Evolutionary conservation across 1,140 invertebrate genomes (phyloP).

Genomic region (Micrasema minimum): DNA sequence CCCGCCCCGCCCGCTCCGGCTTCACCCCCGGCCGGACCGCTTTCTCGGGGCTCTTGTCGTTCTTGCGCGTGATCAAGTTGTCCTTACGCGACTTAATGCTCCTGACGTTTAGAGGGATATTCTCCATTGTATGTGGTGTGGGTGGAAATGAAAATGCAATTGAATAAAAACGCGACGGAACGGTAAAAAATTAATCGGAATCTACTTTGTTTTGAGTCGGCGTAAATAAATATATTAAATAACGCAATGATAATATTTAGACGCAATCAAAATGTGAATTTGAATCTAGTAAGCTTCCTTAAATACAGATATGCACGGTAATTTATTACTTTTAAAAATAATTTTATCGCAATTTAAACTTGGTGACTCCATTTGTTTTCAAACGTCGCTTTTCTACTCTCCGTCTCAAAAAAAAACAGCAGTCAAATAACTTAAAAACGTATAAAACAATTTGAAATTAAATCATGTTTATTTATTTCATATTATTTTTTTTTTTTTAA

Average conservation of each 20-base stretch:
- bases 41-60: constrained; percentile 66
- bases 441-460: not conserved
- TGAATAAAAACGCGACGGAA: too few relatives aligned
- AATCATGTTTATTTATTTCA: constrained; percentile 11
- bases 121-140: constrained; percentile 58
- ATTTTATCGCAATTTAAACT: constrained; percentile 1
- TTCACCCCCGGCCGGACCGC: constrained; percentile 44
- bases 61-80: constrained; percentile 58
- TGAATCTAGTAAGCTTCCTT: constrained; percentile 5
- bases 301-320: constrained; percentile 26
- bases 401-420: not conserved
- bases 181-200: too few relatives aligned
- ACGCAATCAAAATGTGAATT: not conserved
- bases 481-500: too few relatives aligned
- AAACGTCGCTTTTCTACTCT: not conserved
- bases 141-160: too few relatives aligned
- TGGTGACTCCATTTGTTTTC: constrained; percentile 24
- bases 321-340: constrained; percentile 28
- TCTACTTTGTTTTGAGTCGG: too few relatives aligned
- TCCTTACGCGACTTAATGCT: constrained; percentile 56
- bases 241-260: too few relatives aligned
- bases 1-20: constrained; percentile 54
- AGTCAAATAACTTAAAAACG: constrained; percentile 1
- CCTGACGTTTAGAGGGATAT: constrained; percentile 63
- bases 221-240: too few relatives aligned